Conservation (phyloP, 2,113 vertebrate species). For the Ceyx cyanopectus region DNA sequence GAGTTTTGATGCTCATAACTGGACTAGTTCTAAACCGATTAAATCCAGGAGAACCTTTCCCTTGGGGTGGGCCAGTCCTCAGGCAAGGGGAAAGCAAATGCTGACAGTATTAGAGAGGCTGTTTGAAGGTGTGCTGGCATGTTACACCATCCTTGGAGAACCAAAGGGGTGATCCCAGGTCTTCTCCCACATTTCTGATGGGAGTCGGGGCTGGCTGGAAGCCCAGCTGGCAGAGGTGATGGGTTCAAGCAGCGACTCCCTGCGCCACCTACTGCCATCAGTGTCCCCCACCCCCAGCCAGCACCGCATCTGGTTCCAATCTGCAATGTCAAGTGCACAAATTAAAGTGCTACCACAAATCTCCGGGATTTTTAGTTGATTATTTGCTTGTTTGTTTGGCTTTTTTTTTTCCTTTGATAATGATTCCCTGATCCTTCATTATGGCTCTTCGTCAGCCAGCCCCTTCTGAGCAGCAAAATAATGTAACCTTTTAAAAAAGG, state of each 20-base stretch:
- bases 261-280: constrained; percentile 71
- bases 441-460: background rate
- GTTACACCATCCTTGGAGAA: background rate
- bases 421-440: background rate
- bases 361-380: background rate
- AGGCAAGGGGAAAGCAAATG: constrained; percentile 16
- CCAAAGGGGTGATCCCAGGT: background rate
- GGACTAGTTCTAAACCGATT: background rate
- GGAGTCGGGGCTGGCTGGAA: constrained; percentile 27
- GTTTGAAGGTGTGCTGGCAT: background rate
- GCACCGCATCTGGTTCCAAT: constrained; percentile 75
- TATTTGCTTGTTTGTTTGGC: background rate
- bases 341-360: constrained; percentile 70
- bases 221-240: constrained; percentile 56
- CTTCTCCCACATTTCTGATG: background rate
- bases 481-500: background rate
- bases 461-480: background rate
- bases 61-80: background rate
- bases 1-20: background rate
- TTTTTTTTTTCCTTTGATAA: background rate
- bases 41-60: background rate
- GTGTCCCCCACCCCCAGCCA: background rate
- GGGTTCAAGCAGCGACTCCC: constrained; percentile 50
- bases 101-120: background rate
- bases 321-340: constrained; percentile 76